A percentile compares a stretch with the other conserved stretches of the same genome.
phyloP scores from a whole-genome alignment of 2,888 invertebrate species.

The Lymantria dispar region DNA sequence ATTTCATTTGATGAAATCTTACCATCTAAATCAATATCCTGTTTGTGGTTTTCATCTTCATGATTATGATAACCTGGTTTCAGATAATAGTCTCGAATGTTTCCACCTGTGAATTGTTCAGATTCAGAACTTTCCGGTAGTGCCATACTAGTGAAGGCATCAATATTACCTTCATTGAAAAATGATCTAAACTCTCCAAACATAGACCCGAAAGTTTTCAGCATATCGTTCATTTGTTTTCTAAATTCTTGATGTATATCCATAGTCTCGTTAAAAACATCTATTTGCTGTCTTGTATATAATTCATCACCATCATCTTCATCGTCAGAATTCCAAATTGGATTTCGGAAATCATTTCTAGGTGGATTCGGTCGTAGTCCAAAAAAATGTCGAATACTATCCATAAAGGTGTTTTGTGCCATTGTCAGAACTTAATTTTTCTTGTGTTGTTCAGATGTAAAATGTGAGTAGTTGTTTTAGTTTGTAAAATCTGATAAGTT shows the following conservation, averaged over 20 bases:
- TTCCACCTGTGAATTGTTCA: constrained; percentile 48
- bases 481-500: constrained; percentile 22
- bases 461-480: constrained; percentile 29
- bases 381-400: constrained; percentile 60
- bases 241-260: constrained; percentile 59
- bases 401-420: constrained; percentile 54
- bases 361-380: constrained; percentile 58
- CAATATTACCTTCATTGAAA: constrained; percentile 46
- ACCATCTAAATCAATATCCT: constrained; percentile 69
- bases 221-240: constrained; percentile 65
- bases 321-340: constrained; percentile 74
- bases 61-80: constrained; percentile 65
- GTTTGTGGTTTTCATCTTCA: constrained; percentile 42
- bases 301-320: constrained; percentile 72
- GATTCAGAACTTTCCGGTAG: constrained; percentile 29
- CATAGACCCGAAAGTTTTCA: constrained; percentile 59
- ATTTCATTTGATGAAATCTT: constrained; percentile 71
- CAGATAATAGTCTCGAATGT: constrained; percentile 67
- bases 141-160: constrained; percentile 34
- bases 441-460: constrained; percentile 18
- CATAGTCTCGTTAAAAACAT: constrained; percentile 39
- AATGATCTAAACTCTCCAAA: constrained; percentile 64
- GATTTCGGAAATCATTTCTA: constrained; percentile 72
- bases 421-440: constrained; percentile 46
- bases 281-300: constrained; percentile 54